These are phyloP conservation scores for Paradoxurus hermaphroditus DNA, from an alignment of 2,113 vertebrate genomes.

Conservation along the genomic window DNA sequence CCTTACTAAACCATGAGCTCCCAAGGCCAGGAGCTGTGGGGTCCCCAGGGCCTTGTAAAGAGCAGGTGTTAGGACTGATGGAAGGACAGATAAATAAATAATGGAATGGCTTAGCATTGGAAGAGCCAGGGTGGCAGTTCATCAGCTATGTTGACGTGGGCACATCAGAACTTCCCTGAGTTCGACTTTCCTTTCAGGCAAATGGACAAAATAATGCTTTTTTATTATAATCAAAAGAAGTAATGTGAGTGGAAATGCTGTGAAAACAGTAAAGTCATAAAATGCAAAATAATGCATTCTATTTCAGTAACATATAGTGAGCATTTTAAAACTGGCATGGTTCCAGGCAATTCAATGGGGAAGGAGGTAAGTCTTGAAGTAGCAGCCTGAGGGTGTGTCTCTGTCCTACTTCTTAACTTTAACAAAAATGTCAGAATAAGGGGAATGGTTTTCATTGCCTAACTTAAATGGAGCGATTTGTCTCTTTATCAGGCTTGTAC, in stretches of 20 bases:
- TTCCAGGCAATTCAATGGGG: not conserved
- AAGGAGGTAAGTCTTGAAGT: not conserved
- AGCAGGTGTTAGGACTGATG: not conserved
- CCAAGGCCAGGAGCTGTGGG: not conserved
- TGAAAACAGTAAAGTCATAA: not conserved
- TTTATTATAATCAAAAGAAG: not conserved
- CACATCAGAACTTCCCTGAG: not conserved
- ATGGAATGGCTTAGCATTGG: not conserved
- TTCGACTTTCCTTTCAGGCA: not conserved
- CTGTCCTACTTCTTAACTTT: not conserved
- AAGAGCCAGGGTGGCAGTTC: not conserved
- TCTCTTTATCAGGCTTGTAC: not conserved
- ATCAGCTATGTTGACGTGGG: not conserved
- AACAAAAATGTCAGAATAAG: not conserved
- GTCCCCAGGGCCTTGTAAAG: not conserved
- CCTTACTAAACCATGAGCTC: not conserved
- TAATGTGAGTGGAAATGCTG: not conserved
- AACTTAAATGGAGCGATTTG: not conserved
- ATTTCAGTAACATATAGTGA: not conserved
- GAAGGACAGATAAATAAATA: not conserved
- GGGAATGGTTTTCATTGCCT: not conserved
- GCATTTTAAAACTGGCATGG: not conserved
- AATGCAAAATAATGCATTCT: not conserved
- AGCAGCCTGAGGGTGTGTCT: not conserved
- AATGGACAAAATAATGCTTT: slow-evolving; percentile 2